Evolutionary conservation across 2,797 vertebrate genomes (phyloP).

Genomic region (Cirrhinus molitorella): DNA sequence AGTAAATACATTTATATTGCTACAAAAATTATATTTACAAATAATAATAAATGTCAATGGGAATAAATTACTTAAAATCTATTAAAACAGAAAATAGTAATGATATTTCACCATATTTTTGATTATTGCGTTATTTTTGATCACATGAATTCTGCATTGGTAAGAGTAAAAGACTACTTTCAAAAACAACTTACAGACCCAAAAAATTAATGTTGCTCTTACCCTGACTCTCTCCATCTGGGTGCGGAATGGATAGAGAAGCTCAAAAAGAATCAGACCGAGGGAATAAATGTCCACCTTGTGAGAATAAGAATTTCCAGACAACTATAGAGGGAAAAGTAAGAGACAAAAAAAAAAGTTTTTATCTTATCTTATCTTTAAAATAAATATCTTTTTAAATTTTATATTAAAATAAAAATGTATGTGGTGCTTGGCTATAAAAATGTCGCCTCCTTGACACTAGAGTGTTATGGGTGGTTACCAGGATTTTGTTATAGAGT

Average conservation of each 20-base stretch:
- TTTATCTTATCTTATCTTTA: too few relatives aligned
- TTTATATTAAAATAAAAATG: neutral
- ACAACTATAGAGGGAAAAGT: slow-evolving; percentile 82
- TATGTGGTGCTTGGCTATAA: neutral
- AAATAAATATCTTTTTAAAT: too few relatives aligned
- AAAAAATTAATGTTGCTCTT: slow-evolving; percentile 60
- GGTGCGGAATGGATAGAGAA: slow-evolving; percentile 94
- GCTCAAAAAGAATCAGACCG: slow-evolving; percentile 96
- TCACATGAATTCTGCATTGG: neutral
- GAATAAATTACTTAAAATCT: neutral
- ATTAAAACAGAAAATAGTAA: neutral
- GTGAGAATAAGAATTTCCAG: slow-evolving; percentile 95
- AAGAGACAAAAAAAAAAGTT: neutral
- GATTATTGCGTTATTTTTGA: neutral
- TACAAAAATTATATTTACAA: neutral
- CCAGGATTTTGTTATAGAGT: neutral
- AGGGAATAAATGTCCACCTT: slow-evolving; percentile 99
- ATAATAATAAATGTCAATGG: neutral
- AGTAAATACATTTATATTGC: neutral
- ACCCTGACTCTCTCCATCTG: slow-evolving; percentile 98
- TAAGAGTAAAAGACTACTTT: neutral
- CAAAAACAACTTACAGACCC: neutral
- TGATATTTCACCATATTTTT: neutral
- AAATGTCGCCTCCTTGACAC: neutral
- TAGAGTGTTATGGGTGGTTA: neutral